Base-by-base conservation (phyloP, 1,140 invertebrate species). In the Neelides sp. region DNA sequence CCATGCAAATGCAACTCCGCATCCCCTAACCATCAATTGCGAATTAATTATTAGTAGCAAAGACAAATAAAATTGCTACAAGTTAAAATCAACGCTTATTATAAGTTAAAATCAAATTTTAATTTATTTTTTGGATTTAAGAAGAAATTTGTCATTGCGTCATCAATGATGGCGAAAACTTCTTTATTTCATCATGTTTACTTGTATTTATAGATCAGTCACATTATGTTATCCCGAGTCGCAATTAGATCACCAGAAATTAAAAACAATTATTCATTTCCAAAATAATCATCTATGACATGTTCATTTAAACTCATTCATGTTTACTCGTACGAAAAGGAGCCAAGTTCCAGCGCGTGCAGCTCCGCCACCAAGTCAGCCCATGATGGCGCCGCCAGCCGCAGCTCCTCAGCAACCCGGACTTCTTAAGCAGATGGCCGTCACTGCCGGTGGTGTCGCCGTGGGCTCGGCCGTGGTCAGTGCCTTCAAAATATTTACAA, bases 371-470 rank as follows among this genome's bases (percentile, higher is more conserved):
- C 62, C 61, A 5, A 45, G 63, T 19, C 62, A 54, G 49, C 44
- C 56, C 47, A 68, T 71, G 65, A 64, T 73, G 46, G 4, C 45
- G 8, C 69, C 40, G 8, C n/a, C n/a, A n/a, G 19, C 46, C 19
- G 48, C 55, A 32, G 63, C 75, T 3, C 72, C 75, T 12, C 73
- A 76, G 51, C 74, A 75, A 35, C 76, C 82, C n/a, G 69, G 71
- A 12, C 35, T 88, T 35, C 77, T 90, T 62, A 78, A 76, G 41
- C 84, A 93, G 70, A 92, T 92, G 86, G 87, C 85, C 50, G 85
- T 85, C 2, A 91, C 86, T 4, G 87, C 86, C 63, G 86, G 85
- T 45, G 86, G 86, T 61, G 87, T 91, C 24, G 87, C 87, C 30
- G 77, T 90, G 41, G 87, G 87, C 61, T 87, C 83, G 0, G 83